phyloP scores from a whole-genome alignment of 2,113 vertebrate species.

The Laticauda colubrina region DNA sequence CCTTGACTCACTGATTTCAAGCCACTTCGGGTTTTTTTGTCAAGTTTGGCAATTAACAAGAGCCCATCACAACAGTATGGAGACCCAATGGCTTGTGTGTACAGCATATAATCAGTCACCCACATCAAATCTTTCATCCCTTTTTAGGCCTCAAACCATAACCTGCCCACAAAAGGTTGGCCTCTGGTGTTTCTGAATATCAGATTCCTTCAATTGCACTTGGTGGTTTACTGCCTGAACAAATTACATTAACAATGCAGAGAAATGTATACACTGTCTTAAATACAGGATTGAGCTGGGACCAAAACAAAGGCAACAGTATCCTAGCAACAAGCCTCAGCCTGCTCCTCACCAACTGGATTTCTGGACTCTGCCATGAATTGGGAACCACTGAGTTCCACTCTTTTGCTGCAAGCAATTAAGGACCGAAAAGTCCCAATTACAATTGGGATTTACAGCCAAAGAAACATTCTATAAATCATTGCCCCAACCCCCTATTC shows the following conservation, averaged over 20 bases:
- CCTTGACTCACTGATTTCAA: neutral
- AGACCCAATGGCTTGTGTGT: neutral
- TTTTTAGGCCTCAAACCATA: constrained; percentile 64
- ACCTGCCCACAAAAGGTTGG: constrained; percentile 67
- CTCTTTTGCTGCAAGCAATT: constrained; percentile 65
- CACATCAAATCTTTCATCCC: constrained; percentile 57
- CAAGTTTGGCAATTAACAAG: neutral
- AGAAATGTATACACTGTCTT: constrained; percentile 69
- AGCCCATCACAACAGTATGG: neutral
- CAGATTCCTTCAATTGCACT: constrained; percentile 62
- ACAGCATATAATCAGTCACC: constrained; percentile 45
- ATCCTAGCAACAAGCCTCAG: constrained; percentile 44
- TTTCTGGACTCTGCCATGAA: constrained; percentile 53
- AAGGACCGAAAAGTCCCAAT: constrained; percentile 73
- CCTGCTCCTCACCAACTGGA: neutral
- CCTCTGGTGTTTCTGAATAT: constrained; percentile 56
- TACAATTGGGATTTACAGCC: constrained; percentile 75
- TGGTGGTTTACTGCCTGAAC: constrained; percentile 71
- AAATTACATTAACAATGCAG: constrained; percentile 73
- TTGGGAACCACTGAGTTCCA: constrained; percentile 45
- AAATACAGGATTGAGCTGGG: constrained; percentile 50
- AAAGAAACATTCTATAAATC: constrained; percentile 71
- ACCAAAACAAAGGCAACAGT: constrained; percentile 59
- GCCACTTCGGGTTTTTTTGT: neutral
- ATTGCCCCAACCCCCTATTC: constrained; percentile 40